phyloP scores from a whole-genome alignment of 2,888 invertebrate species.

The Gonocerus acuteangulatus region DNA sequence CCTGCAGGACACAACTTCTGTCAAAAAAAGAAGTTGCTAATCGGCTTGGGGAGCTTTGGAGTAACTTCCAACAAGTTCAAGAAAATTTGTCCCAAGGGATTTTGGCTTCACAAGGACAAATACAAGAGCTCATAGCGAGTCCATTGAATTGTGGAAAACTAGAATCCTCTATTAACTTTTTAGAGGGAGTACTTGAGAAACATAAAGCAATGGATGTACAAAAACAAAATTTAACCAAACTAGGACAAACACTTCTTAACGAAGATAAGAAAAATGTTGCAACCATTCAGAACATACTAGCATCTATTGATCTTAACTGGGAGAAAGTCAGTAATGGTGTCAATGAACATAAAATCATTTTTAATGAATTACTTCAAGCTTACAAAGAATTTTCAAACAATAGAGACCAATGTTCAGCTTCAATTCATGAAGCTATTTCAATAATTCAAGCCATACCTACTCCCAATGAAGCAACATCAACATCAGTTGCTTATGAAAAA shows the following conservation, averaged over 20 bases:
- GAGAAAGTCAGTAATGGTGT: constrained; percentile 69
- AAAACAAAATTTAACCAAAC: constrained; percentile 56
- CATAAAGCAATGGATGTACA: constrained; percentile 43
- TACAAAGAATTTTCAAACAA: constrained; percentile 68
- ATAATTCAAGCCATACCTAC: constrained; percentile 51
- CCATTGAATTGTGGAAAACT: constrained; percentile 39
- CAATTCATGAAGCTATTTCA: constrained; percentile 58
- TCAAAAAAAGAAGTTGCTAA: constrained; percentile 38
- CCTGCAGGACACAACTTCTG: constrained; percentile 34
- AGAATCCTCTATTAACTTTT: constrained; percentile 48
- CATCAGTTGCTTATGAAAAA: constrained; percentile 55
- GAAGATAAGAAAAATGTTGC: constrained; percentile 74
- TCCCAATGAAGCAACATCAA: constrained; percentile 65
- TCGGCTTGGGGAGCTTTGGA: constrained; percentile 61
- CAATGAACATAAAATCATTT: constrained; percentile 42
- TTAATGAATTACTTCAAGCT: constrained; percentile 62
- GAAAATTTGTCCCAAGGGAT: constrained; percentile 57
- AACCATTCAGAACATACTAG: constrained; percentile 68
- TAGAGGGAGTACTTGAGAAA: constrained; percentile 48
- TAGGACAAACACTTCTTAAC: constrained; percentile 70
- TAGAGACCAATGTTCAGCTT: constrained; percentile 60
- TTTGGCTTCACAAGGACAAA: constrained; percentile 36
- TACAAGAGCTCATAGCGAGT: constrained; percentile 35
- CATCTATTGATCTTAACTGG: constrained; percentile 71
- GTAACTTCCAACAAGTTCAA: constrained; percentile 67